Conservation (phyloP, 64 coral and sea anemone genomes). For the Platygyra sinensis region DNA sequence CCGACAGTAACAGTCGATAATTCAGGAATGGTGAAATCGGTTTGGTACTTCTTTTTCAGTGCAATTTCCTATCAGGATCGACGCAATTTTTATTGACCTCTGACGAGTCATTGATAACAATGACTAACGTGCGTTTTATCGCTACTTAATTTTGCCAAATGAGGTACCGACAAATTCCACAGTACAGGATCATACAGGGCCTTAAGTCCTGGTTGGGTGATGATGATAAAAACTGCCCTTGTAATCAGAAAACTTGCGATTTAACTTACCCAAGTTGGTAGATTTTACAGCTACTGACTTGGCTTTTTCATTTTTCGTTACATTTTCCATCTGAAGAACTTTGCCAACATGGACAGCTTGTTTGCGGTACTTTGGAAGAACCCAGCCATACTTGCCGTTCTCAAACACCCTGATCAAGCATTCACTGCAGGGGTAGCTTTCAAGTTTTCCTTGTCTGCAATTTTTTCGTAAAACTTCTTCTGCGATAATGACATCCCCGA, state of each 20-base stretch:
- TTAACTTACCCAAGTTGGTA: conserved; percentile 4
- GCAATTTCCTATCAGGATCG: too few species aligned
- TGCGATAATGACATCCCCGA: conserved; percentile 13
- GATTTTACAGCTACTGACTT: neutral
- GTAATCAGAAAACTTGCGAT: neutral
- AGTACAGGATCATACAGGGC: too few species aligned
- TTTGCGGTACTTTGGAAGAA: conserved; percentile 14
- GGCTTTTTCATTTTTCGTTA: conserved; percentile 18
- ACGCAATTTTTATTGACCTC: too few species aligned
- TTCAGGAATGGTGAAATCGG: too few species aligned
- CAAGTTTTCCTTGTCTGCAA: neutral
- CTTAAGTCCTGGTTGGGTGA: too few species aligned
- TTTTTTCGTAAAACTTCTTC: conserved; percentile 10
- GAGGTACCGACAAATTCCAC: too few species aligned
- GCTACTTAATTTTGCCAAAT: too few species aligned
- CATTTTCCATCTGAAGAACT: conserved; percentile 18
- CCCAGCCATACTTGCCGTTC: conserved; percentile 37
- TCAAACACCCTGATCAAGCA: conserved; percentile 28
- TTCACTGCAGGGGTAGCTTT: conserved; percentile 31
- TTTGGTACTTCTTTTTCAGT: too few species aligned
- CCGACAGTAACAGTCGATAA: too few species aligned
- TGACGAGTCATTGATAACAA: too few species aligned
- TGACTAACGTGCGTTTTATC: too few species aligned
- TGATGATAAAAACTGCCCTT: neutral
- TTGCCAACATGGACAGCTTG: conserved; percentile 33